phyloP scores from a whole-genome alignment of 2,797 vertebrate genomes.

The Thamnophis elegans region DNA sequence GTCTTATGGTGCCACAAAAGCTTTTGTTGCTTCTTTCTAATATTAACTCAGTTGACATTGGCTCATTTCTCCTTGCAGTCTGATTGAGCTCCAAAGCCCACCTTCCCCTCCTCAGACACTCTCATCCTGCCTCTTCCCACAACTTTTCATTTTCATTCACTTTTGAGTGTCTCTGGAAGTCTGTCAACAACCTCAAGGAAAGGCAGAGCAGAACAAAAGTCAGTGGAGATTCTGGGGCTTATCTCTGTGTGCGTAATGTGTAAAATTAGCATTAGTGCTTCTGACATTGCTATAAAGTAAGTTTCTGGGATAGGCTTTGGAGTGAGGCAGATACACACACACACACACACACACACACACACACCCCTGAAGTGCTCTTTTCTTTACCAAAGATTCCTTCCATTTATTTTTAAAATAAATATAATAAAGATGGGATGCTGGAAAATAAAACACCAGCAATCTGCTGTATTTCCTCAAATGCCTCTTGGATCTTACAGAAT shows the following conservation, averaged over 20 bases:
- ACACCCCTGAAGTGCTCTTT: background rate
- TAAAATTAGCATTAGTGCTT: background rate
- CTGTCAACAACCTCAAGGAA: background rate
- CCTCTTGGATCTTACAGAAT: background rate
- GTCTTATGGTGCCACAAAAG: background rate
- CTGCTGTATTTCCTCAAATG: background rate
- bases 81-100: background rate
- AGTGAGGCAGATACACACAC: background rate
- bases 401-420: background rate
- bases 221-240: background rate
- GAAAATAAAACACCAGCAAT: background rate
- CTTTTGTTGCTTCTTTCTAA: background rate
- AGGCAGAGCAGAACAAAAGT: background rate
- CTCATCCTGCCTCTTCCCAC: background rate
- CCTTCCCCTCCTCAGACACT: background rate
- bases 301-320: background rate
- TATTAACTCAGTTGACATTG: background rate
- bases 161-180: background rate
- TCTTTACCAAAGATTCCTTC: background rate
- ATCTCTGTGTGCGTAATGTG: background rate
- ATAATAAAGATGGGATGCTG: background rate
- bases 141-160: background rate
- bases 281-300: background rate
- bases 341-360: no score
- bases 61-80: background rate